Conservation (phyloP, 2,797 vertebrate genomes). For the Phrynocephalus guinanensis region DNA sequence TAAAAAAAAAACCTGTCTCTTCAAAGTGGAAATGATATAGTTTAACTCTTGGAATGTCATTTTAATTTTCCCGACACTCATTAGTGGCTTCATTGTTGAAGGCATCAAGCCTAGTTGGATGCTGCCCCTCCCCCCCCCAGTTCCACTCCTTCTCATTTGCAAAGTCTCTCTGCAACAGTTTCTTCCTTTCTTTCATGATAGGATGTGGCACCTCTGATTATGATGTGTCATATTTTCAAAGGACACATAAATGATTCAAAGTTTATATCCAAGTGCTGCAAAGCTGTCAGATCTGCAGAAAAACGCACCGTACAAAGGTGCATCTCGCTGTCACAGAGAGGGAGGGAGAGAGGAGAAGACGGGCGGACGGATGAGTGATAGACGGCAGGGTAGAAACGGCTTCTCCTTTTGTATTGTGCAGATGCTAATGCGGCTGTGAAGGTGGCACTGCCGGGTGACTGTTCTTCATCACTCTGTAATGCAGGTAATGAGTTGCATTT, state of each 20-base stretch:
- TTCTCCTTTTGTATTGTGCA: constrained; percentile 49
- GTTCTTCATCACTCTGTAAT: constrained; percentile 53
- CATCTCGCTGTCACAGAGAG: constrained; percentile 43
- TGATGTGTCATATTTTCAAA: not conserved
- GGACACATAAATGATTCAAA: constrained; percentile 32
- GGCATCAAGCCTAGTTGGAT: constrained; percentile 11
- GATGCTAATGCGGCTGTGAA: constrained; percentile 51
- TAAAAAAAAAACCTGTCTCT: not conserved
- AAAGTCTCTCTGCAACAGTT: constrained; percentile 33
- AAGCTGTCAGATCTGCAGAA: constrained; percentile 46
- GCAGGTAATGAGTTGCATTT: constrained; percentile 59
- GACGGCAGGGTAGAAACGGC: constrained; percentile 34
- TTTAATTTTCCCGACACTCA: constrained; percentile 38
- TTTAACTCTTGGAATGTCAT: constrained; percentile 16
- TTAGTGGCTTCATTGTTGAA: not conserved
- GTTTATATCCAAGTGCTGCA: constrained; percentile 36
- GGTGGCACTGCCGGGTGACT: constrained; percentile 56
- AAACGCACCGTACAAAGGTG: constrained; percentile 15
- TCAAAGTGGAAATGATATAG: not conserved
- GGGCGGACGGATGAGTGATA: constrained; percentile 16
- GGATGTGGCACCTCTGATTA: constrained; percentile 39
- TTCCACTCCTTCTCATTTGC: constrained; percentile 27
- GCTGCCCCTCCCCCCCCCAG: not conserved
- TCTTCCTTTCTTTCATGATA: constrained; percentile 36
- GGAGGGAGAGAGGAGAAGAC: constrained; percentile 9